These are phyloP conservation scores for Microtus montanus DNA, from an alignment of 2,113 vertebrate genomes.

Conservation along the genomic window DNA sequence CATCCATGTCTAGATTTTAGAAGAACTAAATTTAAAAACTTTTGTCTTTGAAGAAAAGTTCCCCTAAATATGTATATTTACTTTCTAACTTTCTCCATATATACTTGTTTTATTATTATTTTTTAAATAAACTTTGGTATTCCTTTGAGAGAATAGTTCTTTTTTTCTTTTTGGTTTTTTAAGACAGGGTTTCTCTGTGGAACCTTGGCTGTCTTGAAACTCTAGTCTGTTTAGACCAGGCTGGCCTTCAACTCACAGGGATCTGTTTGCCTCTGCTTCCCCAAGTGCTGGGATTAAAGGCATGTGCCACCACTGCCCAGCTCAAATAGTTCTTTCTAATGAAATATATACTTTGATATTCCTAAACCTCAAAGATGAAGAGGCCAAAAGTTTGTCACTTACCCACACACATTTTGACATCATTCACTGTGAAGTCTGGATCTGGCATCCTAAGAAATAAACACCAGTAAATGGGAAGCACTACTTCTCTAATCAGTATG, in stretches of 20 bases:
- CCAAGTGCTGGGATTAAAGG: no score
- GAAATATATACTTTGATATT: conserved; percentile 2
- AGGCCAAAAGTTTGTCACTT: conserved; percentile 79
- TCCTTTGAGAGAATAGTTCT: conserved; percentile 35
- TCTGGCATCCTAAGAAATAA: conserved; percentile 95
- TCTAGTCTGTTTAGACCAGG: no score
- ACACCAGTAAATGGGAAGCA: conserved; percentile 59
- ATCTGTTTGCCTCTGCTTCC: no score
- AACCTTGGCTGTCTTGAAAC: no score
- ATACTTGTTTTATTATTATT: neutral
- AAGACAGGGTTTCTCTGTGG: no score
- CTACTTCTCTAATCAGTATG: neutral
- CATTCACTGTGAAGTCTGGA: conserved; percentile 96
- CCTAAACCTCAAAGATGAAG: neutral
- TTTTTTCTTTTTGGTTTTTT: neutral
- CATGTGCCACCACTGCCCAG: no score
- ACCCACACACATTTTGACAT: conserved; percentile 98
- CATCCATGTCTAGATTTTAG: neutral
- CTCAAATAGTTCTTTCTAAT: neutral
- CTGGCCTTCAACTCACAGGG: no score
- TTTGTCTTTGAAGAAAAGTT: neutral
- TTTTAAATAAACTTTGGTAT: neutral
- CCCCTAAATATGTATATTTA: neutral
- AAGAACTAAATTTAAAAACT: neutral
- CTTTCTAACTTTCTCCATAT: neutral